These are phyloP conservation scores for Watsonalla cultraria DNA, from an alignment of 2,888 invertebrate species.

Conservation along the genomic window DNA sequence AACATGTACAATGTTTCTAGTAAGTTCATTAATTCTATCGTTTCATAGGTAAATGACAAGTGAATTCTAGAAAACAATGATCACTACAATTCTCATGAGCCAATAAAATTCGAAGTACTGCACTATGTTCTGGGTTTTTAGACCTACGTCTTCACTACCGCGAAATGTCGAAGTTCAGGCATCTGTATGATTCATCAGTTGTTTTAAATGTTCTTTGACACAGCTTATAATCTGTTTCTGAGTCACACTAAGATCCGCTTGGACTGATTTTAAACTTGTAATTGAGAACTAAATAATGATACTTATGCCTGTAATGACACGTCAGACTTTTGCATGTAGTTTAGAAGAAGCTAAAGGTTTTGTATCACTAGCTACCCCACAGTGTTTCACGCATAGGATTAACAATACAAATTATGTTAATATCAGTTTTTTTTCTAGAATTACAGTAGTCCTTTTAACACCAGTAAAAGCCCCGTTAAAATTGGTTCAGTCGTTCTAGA, in stretches of 20 bases:
- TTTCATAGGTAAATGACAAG: neutral
- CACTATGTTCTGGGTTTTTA: conserved; percentile 10
- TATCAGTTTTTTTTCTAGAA: too few relatives aligned
- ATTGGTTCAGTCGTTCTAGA: too few relatives aligned
- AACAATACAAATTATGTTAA: too few relatives aligned
- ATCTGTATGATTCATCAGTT: conserved; percentile 34
- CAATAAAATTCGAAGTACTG: neutral
- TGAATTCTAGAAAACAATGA: neutral
- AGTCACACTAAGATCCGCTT: conserved; percentile 51
- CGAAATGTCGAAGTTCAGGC: conserved; percentile 53
- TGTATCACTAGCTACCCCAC: too few relatives aligned
- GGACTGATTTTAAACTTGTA: conserved; percentile 30
- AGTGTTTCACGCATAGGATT: too few relatives aligned
- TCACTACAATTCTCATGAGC: neutral
- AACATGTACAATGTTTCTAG: too few relatives aligned
- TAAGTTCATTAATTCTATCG: too few relatives aligned
- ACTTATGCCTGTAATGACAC: too few relatives aligned
- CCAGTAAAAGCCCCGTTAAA: too few relatives aligned
- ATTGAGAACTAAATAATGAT: conserved; percentile 4
- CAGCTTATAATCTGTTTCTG: conserved; percentile 26
- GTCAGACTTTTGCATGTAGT: too few relatives aligned
- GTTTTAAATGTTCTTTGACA: conserved; percentile 25
- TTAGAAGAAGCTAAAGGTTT: too few relatives aligned
- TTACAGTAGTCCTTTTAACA: too few relatives aligned
- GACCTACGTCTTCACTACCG: conserved; percentile 13